A percentile compares a stretch with the other conserved stretches of the same genome.
Evolutionary conservation across 92 coral and sea anemone species (phyloP).

Genomic region (Parazoanthus darwini): DNA sequence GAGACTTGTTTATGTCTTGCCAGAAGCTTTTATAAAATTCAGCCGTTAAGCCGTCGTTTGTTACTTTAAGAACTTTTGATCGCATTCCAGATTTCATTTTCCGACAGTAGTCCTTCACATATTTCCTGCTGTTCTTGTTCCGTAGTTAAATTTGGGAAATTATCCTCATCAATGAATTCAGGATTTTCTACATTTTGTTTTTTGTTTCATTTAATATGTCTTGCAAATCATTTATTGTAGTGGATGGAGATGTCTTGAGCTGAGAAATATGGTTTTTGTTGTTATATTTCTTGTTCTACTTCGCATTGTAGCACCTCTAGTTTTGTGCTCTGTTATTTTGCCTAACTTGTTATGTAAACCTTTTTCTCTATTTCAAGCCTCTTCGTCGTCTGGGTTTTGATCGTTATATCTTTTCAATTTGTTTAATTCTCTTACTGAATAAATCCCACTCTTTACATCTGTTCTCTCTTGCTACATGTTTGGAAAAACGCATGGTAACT

Average conservation of each 20-base stretch:
- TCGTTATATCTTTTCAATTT: no score
- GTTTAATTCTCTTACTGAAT: no score
- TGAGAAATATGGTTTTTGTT: constrained; percentile 44
- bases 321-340: no score
- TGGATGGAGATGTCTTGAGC: constrained; percentile 11
- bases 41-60: background rate
- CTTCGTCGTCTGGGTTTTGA: no score
- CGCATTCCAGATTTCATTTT: background rate
- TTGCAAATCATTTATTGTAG: constrained; percentile 32
- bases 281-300: constrained; percentile 42
- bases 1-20: background rate
- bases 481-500: no score
- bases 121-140: constrained; percentile 14
- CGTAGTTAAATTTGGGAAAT: background rate
- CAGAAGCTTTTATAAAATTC: background rate
- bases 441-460: no score
- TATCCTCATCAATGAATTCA: background rate
- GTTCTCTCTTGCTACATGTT: no score
- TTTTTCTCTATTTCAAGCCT: no score
- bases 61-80: no score
- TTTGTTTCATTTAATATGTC: constrained; percentile 25
- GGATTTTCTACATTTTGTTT: background rate
- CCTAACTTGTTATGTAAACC: no score
- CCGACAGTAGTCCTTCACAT: constrained; percentile 6
- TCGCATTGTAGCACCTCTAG: background rate